Conservation (phyloP, 1,140 invertebrate genomes). For the Drosophila kikkawai region DNA sequence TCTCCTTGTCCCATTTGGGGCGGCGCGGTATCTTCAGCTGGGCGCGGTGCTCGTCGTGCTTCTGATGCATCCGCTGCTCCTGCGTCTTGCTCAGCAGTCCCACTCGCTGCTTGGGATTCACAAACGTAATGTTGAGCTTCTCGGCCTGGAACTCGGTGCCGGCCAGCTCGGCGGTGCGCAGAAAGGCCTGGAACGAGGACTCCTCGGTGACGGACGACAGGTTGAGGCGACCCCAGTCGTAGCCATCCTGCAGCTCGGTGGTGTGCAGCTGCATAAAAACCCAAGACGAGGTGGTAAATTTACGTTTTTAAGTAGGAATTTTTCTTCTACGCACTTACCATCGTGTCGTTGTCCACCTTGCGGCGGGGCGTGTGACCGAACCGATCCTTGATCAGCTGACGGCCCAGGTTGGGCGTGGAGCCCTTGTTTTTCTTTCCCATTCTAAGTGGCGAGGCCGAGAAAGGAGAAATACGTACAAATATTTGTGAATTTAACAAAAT, state of each 20-base stretch:
- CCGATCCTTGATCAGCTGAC: slow-evolving; percentile 91
- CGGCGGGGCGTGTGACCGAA: slow-evolving; percentile 87
- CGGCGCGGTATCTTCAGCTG: slow-evolving; percentile 93
- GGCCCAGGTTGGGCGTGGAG: slow-evolving; percentile 86
- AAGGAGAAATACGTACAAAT: background rate
- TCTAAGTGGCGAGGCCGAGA: background rate
- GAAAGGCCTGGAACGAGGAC: slow-evolving; percentile 97
- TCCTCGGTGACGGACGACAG: slow-evolving; percentile 98
- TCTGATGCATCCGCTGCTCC: slow-evolving; percentile 86
- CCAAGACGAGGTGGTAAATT: slow-evolving; percentile 23
- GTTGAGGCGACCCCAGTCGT: slow-evolving; percentile 95
- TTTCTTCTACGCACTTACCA: slow-evolving; percentile 85
- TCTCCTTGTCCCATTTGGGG: slow-evolving; percentile 92
- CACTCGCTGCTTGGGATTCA: slow-evolving; percentile 86
- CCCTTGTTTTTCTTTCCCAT: slow-evolving; percentile 79
- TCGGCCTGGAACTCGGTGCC: slow-evolving; percentile 97
- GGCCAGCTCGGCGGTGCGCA: slow-evolving; percentile 96
- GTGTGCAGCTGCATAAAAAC: slow-evolving; percentile 90
- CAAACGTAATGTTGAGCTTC: slow-evolving; percentile 91
- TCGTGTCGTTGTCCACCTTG: slow-evolving; percentile 88
- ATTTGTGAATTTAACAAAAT: background rate
- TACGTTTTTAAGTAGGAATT: background rate
- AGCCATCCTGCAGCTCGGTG: slow-evolving; percentile 94
- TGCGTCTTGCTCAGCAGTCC: slow-evolving; percentile 89
- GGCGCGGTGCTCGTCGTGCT: slow-evolving; percentile 89